Base-by-base conservation (phyloP, 35 echinoderm and acorn worm genomes). In the Hemicentrotus pulcherrimus region DNA sequence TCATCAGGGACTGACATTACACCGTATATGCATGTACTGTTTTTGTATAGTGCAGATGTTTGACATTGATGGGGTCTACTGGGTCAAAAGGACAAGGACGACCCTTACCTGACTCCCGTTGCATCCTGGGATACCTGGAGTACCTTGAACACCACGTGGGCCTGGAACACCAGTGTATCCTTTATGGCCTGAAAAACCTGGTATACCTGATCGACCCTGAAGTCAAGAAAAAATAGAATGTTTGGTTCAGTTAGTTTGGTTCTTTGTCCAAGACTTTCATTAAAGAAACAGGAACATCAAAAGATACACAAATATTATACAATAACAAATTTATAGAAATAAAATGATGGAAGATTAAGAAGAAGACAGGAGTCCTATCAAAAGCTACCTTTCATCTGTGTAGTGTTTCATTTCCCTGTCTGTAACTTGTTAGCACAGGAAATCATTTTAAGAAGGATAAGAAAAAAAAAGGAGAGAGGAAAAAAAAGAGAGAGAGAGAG, bases 71-170 rank as follows among this genome's bases (percentile, higher is more conserved):
- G 65, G 24, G 22, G 6, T 22, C 65, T 78, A 22, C 5, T 6
- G 5, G 65, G 65, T n/a, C 31, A 90, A 90, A 90, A 90, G 32
- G 31, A 35, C 86, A 14, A 90, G 0, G 14, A 89, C 14, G 88
- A 90, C 32, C 92, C 98, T 88, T 97, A 99, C 98, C 92, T 65
- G 86, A 70, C 94, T 91, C 6, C 98, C 98, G 95, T 99, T 99
- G 95, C 98, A 99, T 94, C 98, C 98, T 52, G 96, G 92, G 55
- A 96, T 88, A 86, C 98, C 98, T 61, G 95, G 90, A 22, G 58
- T 61, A 48, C 98, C 98, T 14, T 88, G 61, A 31, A 46, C 58
- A 46, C 98, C 98, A 86, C 22, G 92, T 48, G 61, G 78, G 14
- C 98, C 98, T 31, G 48, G 31, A 10, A 47, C 70, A 16, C 98